These are phyloP conservation scores for Labrus mixtus DNA, from an alignment of 2,113 vertebrate genomes.

Conservation along the genomic window DNA sequence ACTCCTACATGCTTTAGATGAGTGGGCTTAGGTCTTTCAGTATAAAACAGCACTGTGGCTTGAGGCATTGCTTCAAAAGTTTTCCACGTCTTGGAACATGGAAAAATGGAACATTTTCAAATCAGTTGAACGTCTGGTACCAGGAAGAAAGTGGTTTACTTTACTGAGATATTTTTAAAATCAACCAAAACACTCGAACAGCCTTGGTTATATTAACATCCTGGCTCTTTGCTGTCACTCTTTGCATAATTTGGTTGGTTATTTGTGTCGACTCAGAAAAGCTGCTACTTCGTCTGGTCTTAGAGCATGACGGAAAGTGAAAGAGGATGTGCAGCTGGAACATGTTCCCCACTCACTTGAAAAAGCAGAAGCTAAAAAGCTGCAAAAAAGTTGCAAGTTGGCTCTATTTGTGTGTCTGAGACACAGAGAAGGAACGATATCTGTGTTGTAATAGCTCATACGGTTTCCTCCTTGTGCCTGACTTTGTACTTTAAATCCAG, in stretches of 20 bases:
- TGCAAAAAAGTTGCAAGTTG: slow-evolving; percentile 51
- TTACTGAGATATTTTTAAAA: background rate
- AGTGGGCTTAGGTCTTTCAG: too few species aligned
- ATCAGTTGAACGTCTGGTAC: too few species aligned
- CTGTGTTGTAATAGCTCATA: slow-evolving; percentile 37
- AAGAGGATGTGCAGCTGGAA: slow-evolving; percentile 69
- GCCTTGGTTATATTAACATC: background rate
- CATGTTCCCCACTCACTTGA: slow-evolving; percentile 45
- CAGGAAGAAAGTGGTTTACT: too few species aligned
- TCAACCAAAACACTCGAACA: background rate
- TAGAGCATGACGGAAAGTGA: slow-evolving; percentile 53
- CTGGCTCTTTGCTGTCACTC: background rate
- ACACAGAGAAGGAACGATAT: slow-evolving; percentile 12
- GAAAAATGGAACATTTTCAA: too few species aligned
- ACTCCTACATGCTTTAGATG: background rate
- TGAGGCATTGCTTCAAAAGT: too few species aligned
- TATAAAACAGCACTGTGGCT: too few species aligned
- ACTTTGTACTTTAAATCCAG: background rate
- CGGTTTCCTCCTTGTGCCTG: slow-evolving; percentile 23
- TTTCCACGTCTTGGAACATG: too few species aligned
- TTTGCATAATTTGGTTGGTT: background rate
- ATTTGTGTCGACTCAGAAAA: background rate
- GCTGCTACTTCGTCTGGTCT: slow-evolving; percentile 36
- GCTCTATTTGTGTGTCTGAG: slow-evolving; percentile 13
- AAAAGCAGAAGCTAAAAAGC: slow-evolving; percentile 69